Evolutionary conservation across 35 echinoderm and acorn worm species (phyloP).

Genomic region (Strongylocentrotus purpuratus): DNA sequence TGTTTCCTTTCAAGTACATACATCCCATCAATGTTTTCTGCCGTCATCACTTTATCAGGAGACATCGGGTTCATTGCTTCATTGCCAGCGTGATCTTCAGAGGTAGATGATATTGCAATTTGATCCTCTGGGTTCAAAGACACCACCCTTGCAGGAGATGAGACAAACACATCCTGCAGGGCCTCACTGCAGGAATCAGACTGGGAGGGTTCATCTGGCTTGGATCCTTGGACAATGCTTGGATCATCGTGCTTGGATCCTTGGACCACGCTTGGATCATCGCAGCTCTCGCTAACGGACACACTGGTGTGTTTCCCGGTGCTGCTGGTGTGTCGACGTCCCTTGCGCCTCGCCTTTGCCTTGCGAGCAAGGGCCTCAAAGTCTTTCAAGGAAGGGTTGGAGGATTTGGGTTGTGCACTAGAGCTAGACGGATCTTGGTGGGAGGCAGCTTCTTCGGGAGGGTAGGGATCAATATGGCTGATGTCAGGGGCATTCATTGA

Average conservation of each 20-base stretch:
- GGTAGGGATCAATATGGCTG: slow-evolving; percentile 54
- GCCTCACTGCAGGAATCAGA: slow-evolving; percentile 17
- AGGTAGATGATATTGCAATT: neutral
- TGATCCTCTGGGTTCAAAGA: neutral
- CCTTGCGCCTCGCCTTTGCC: slow-evolving; percentile 58
- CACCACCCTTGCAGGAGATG: neutral
- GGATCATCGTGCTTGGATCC: neutral
- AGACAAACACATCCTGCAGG: neutral
- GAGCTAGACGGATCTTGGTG: neutral
- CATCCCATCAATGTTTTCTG: neutral
- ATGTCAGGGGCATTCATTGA: slow-evolving; percentile 58
- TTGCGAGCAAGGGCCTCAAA: slow-evolving; percentile 47
- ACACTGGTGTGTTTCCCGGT: slow-evolving; percentile 50
- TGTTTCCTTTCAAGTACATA: neutral
- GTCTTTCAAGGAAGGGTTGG: neutral
- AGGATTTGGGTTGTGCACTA: neutral
- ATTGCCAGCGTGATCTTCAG: neutral
- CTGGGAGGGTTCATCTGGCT: neutral
- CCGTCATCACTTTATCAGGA: neutral
- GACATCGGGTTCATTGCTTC: neutral
- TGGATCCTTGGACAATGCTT: neutral
- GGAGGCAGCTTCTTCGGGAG: slow-evolving; percentile 34
- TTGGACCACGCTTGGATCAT: neutral
- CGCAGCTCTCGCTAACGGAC: slow-evolving; percentile 56
- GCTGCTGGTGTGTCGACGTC: slow-evolving; percentile 59